A percentile compares a stretch with the other conserved stretches of the same genome.
Evolutionary conservation across 2,888 invertebrate genomes (phyloP).

Genomic region (Hedya salicella): DNA sequence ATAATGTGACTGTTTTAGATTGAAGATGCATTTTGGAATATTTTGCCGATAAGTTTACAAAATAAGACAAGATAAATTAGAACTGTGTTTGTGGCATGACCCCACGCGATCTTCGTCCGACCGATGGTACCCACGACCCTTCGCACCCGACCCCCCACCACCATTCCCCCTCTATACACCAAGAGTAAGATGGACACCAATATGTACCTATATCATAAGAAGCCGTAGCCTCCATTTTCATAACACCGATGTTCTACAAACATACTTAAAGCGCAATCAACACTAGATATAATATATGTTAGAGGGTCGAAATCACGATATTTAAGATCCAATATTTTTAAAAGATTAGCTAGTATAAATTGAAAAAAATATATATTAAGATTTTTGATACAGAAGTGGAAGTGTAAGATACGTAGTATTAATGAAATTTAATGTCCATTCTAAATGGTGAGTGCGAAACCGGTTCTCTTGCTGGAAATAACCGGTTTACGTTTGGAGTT

Average conservation of each 20-base stretch:
- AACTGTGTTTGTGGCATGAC: too few relatives aligned
- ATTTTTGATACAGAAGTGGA: slow-evolving; percentile 71
- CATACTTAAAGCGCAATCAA: slow-evolving; percentile 63
- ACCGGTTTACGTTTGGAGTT: not conserved
- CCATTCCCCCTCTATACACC: not conserved
- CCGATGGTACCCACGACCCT: not conserved
- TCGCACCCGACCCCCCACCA: not conserved
- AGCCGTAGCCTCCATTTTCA: slow-evolving; percentile 31
- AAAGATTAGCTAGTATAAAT: slow-evolving; percentile 53
- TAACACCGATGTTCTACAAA: slow-evolving; percentile 49
- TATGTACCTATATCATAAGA: slow-evolving; percentile 31
- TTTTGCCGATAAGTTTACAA: too few relatives aligned
- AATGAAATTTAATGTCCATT: slow-evolving; percentile 58
- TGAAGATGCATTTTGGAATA: too few relatives aligned
- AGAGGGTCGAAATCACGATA: slow-evolving; percentile 53
- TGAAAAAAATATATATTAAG: slow-evolving; percentile 50
- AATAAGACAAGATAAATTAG: too few relatives aligned
- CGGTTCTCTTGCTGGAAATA: not conserved
- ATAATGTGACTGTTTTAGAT: too few relatives aligned
- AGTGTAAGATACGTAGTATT: slow-evolving; percentile 55
- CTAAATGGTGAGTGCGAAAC: slow-evolving; percentile 37
- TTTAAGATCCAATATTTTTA: slow-evolving; percentile 53
- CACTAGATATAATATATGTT: slow-evolving; percentile 58
- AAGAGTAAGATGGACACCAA: slow-evolving; percentile 14
- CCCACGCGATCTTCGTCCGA: too few relatives aligned